Percentiles rank a stretch among this genome's conserved stretches.
These are phyloP conservation scores for Sycophila sp. DNA, from an alignment of 1,140 invertebrate species.

Conservation along the genomic window DNA sequence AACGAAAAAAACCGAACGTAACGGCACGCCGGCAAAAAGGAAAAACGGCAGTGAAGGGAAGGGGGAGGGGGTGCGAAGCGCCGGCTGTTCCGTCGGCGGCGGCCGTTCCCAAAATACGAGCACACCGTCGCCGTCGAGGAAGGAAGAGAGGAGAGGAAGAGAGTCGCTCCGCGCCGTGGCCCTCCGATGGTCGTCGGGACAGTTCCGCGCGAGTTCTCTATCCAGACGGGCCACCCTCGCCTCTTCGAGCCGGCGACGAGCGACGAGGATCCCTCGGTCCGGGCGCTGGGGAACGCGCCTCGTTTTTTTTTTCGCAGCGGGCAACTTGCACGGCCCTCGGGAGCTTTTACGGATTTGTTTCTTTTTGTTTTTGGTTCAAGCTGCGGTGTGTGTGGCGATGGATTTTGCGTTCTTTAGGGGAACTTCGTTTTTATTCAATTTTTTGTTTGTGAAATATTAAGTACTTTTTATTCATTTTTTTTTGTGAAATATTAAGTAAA, in stretches of 20 bases:
- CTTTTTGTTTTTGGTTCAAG: no score
- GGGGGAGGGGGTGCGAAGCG: conserved; percentile 34
- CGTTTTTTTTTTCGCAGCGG: neutral
- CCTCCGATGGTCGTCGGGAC: neutral
- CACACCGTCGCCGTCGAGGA: neutral
- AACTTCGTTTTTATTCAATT: no score
- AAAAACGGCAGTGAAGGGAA: conserved; percentile 42
- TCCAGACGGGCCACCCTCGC: neutral
- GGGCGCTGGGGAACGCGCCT: neutral
- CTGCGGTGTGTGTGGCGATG: no score
- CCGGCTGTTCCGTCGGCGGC: no score
- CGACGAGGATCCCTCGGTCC: neutral
- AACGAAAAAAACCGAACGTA: neutral
- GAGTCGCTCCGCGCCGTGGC: neutral
- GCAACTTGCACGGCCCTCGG: no score
- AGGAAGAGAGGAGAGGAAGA: neutral
- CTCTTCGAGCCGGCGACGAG: neutral
- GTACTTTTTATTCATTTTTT: no score
- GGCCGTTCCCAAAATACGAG: conserved; percentile 25
- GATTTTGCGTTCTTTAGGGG: no score
- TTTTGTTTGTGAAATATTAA: no score
- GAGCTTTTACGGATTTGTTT: no score
- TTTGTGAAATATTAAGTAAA: no score
- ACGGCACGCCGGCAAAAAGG: conserved; percentile 13
- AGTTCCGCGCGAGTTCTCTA: neutral